Percentiles rank a stretch among this genome's conserved stretches.
Conservation (phyloP, 2,888 invertebrate species). For the Bellardia bayeri region DNA sequence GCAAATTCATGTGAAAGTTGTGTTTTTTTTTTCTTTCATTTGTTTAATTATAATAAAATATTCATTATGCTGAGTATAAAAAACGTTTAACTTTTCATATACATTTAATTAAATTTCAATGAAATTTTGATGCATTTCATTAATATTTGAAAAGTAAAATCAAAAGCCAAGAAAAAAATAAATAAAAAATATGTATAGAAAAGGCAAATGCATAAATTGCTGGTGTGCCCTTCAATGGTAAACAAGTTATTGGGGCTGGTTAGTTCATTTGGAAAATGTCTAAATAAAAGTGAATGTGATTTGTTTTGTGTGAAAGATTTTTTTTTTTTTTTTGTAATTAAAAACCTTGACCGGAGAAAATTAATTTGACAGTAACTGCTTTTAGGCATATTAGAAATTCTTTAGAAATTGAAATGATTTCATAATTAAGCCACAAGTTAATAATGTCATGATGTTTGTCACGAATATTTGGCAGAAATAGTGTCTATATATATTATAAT, state of each 20-base stretch:
- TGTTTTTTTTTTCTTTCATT: not conserved
- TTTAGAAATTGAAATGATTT: not conserved
- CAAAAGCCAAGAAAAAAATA: not conserved
- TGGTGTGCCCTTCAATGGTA: not conserved
- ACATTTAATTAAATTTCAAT: slow-evolving; percentile 25
- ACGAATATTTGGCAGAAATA: no score
- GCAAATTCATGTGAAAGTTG: not conserved
- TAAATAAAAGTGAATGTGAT: not conserved
- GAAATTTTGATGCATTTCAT: slow-evolving; percentile 29
- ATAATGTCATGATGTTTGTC: no score
- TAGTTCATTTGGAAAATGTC: slow-evolving; percentile 9
- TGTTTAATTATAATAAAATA: slow-evolving; percentile 16
- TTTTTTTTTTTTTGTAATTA: not conserved
- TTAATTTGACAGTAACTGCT: not conserved
- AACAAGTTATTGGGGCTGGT: not conserved
- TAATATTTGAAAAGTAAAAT: not conserved
- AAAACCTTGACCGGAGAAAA: slow-evolving; percentile 39
- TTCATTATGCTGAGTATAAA: slow-evolving; percentile 32
- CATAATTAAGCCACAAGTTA: not conserved
- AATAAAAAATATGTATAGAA: not conserved
- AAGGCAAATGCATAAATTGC: not conserved
- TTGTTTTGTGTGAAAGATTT: not conserved
- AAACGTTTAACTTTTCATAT: not conserved
- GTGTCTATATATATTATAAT: no score
- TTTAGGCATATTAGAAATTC: not conserved